phyloP scores from a whole-genome alignment of 2,113 vertebrate species.

The Cynocephalus volans region DNA sequence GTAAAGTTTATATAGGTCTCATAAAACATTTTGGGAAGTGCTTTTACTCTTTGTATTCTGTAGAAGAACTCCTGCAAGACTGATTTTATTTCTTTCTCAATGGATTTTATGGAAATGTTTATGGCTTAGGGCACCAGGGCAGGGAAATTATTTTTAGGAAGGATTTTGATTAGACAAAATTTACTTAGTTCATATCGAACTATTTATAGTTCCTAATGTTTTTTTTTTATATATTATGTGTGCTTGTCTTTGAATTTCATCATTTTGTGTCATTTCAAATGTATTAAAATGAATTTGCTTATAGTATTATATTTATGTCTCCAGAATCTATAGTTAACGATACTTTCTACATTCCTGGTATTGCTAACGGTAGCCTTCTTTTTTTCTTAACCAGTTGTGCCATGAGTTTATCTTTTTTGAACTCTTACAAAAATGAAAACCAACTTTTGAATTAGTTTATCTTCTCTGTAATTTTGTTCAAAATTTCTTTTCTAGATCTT shows the following conservation, averaged over 20 bases:
- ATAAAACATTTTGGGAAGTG: not conserved
- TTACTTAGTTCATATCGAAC: not conserved
- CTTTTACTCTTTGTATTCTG: conserved; percentile 22
- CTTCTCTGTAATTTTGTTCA: not conserved
- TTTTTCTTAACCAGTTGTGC: conserved; percentile 13
- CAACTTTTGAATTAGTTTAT: not conserved
- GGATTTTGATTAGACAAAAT: not conserved
- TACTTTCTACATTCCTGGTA: not conserved
- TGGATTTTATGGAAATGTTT: not conserved
- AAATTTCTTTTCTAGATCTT: not conserved
- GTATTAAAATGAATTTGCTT: not conserved
- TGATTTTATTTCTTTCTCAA: not conserved
- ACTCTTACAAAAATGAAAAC: conserved; percentile 1
- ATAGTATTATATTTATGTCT: not conserved
- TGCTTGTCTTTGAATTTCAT: not conserved
- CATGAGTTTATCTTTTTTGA: not conserved
- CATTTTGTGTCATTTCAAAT: conserved; percentile 40
- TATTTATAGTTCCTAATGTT: not conserved
- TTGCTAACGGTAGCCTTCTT: not conserved
- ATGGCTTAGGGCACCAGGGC: not conserved
- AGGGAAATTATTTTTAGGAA: not conserved
- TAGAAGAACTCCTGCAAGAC: not conserved
- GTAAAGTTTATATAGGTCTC: not conserved
- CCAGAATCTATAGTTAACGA: not conserved
- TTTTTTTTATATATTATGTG: not conserved